phyloP scores from a whole-genome alignment of 2,888 invertebrate species.

The Eupithecia tripunctaria region DNA sequence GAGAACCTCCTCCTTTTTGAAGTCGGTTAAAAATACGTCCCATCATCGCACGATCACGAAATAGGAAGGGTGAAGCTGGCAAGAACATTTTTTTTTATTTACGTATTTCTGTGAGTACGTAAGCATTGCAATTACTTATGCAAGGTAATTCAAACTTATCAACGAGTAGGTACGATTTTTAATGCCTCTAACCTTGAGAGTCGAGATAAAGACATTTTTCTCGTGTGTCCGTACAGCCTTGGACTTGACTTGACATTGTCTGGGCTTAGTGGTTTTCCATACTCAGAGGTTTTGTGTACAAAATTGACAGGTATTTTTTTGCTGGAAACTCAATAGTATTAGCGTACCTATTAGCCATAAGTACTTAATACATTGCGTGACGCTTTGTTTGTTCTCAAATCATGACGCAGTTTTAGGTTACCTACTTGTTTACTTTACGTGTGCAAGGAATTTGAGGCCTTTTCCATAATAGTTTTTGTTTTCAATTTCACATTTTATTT shows the following conservation, averaged over 20 bases:
- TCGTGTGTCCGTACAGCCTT: slow-evolving; percentile 57
- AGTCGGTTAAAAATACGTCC: no score
- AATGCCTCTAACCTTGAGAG: slow-evolving; percentile 34
- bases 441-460: background rate
- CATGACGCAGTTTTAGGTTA: background rate
- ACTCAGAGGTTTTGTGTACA: slow-evolving; percentile 57
- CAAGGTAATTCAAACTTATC: slow-evolving; percentile 1
- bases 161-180: slow-evolving; percentile 6
- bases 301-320: slow-evolving; percentile 45
- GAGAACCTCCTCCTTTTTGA: no score
- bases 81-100: no score
- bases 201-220: slow-evolving; percentile 32
- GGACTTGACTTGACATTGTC: slow-evolving; percentile 73
- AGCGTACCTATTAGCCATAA: no score
- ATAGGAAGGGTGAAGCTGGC: background rate
- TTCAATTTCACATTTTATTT: background rate
- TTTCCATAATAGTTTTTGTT: background rate
- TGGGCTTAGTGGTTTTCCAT: slow-evolving; percentile 51
- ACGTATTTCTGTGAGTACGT: no score
- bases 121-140: background rate
- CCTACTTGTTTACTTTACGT: background rate
- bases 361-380: background rate
- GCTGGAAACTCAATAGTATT: slow-evolving; percentile 7
- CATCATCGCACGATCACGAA: background rate
- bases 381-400: background rate